Conservation (phyloP, 2,888 invertebrate species). For the Mesorhabditis spiculigera region DNA sequence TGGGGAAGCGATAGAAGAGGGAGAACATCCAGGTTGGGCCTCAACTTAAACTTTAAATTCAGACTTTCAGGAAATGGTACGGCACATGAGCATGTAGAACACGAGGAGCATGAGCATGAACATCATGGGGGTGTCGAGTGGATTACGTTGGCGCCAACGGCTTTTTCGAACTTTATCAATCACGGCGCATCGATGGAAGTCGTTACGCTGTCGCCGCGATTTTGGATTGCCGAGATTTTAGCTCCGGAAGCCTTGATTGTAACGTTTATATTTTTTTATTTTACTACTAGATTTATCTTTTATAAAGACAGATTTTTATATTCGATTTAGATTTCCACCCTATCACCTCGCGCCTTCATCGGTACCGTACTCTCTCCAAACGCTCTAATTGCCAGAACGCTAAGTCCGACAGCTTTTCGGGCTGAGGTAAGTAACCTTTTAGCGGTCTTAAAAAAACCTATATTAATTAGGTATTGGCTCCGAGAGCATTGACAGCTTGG, state of each 20-base stretch:
- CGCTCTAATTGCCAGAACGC: constrained; percentile 42
- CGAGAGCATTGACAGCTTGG: constrained; percentile 47
- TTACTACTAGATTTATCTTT: too few relatives aligned
- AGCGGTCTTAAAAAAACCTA: not conserved
- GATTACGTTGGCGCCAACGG: constrained; percentile 32
- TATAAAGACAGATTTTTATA: too few relatives aligned
- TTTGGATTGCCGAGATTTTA: constrained; percentile 40
- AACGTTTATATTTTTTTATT: not conserved
- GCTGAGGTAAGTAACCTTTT: constrained; percentile 23
- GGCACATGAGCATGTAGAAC: constrained; percentile 3
- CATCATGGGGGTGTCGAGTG: constrained; percentile 26
- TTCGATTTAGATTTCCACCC: constrained; percentile 29
- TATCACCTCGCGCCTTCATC: constrained; percentile 50
- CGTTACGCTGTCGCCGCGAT: constrained; percentile 45
- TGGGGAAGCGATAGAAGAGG: constrained; percentile 17
- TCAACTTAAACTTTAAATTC: not conserved
- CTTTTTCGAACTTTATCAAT: constrained; percentile 41
- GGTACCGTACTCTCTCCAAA: constrained; percentile 50
- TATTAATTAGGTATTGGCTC: constrained; percentile 23
- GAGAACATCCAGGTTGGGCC: constrained; percentile 12
- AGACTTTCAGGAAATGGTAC: not conserved
- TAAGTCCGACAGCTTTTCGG: constrained; percentile 48
- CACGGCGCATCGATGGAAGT: constrained; percentile 39
- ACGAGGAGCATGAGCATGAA: constrained; percentile 19
- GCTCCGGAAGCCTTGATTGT: constrained; percentile 39